Evolutionary conservation across 2,113 vertebrate species (phyloP).

Genomic region (Gobio gobio): DNA sequence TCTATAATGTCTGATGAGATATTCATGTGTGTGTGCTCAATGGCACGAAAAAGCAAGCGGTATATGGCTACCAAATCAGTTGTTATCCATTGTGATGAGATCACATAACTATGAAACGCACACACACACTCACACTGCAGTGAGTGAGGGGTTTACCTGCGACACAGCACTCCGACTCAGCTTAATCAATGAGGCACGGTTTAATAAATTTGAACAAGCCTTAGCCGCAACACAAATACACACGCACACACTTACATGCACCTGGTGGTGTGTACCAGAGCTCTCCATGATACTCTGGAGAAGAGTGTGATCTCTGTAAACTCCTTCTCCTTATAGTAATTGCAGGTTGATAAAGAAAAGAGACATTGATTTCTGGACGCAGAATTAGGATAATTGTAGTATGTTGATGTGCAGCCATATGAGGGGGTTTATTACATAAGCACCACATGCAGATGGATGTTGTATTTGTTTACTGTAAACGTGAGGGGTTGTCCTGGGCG

Average conservation of each 20-base stretch:
- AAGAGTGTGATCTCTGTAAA: constrained; percentile 23
- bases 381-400: constrained; percentile 35
- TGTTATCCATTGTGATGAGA: not conserved
- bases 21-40: too few relatives aligned
- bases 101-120: constrained; percentile 2
- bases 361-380: constrained; percentile 14
- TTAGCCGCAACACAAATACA: constrained; percentile 17
- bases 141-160: constrained; percentile 35
- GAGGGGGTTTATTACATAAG: constrained; percentile 2
- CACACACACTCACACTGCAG: not conserved
- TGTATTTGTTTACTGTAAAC: constrained; percentile 23
- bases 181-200: constrained; percentile 55
- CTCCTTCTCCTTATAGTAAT: constrained; percentile 29
- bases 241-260: not conserved
- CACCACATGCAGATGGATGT: constrained; percentile 35
- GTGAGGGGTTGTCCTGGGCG: constrained; percentile 1
- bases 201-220: constrained; percentile 57
- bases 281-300: not conserved
- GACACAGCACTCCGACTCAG: constrained; percentile 11
- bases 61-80: constrained; percentile 17
- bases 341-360: constrained; percentile 36
- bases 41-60: not conserved
- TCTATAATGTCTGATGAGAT: not conserved
- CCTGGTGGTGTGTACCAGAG: constrained; percentile 12
- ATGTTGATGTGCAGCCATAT: constrained; percentile 10